phyloP scores from a whole-genome alignment of 1,140 invertebrate genomes.

The Megalopta genalis region DNA sequence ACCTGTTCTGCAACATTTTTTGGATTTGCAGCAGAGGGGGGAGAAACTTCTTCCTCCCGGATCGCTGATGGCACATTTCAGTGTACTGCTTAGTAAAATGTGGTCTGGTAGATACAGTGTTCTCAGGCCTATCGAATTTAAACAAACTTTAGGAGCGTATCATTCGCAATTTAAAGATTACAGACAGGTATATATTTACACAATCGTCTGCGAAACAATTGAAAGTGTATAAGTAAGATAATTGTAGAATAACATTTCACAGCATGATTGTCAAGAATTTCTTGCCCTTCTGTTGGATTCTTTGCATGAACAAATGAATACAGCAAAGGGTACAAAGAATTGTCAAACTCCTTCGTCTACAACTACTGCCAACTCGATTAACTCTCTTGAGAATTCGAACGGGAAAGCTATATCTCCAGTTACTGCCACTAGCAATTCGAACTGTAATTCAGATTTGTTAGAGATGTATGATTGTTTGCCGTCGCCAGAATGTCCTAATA shows the following conservation, averaged over 20 bases:
- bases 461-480: slow-evolving; percentile 69
- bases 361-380: slow-evolving; percentile 74
- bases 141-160: slow-evolving; percentile 82
- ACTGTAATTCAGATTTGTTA: slow-evolving; percentile 67
- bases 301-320: slow-evolving; percentile 85
- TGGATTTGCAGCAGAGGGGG: slow-evolving; percentile 76
- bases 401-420: slow-evolving; percentile 62
- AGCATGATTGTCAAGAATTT: slow-evolving; percentile 90
- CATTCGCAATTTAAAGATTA: slow-evolving; percentile 85
- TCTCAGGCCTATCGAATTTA: slow-evolving; percentile 83
- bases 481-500: slow-evolving; percentile 71
- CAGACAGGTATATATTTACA: slow-evolving; percentile 79
- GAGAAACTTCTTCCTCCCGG: slow-evolving; percentile 75
- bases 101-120: slow-evolving; percentile 84
- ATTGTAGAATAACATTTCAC: slow-evolving; percentile 26
- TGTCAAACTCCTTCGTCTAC: slow-evolving; percentile 69
- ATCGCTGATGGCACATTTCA: slow-evolving; percentile 81
- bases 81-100: slow-evolving; percentile 82
- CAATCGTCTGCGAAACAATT: not conserved
- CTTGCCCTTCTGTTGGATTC: slow-evolving; percentile 85
- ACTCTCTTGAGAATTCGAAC: slow-evolving; percentile 67
- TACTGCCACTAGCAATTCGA: slow-evolving; percentile 69
- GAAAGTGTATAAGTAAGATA: not conserved
- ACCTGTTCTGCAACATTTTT: slow-evolving; percentile 81
- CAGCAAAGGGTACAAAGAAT: slow-evolving; percentile 74